Base-by-base conservation (phyloP, 2,888 invertebrate genomes). In the Oligia latruncula region DNA sequence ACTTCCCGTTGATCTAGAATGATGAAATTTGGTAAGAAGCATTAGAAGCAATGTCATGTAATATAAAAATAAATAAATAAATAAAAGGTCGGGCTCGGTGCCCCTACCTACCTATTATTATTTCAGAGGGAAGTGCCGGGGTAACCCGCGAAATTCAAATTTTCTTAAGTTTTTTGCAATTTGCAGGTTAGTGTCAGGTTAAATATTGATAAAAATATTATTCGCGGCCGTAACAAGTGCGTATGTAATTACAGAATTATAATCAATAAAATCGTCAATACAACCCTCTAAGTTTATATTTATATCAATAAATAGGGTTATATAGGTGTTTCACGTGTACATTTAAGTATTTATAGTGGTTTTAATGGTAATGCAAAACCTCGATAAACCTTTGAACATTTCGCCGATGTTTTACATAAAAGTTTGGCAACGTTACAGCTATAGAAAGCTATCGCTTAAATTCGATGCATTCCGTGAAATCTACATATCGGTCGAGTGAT, bases 401-500 rank as follows among this genome's bases (percentile, higher is more conserved):
- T 76, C 23, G 70, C 85, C 79, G 80, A 82, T 70, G 72, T 80
- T 78, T 81, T 71, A 82, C 85, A 73, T 82, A 71, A 70, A 88
- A 81, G 70, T 79, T 85, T 81, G 77, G 88, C 65, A 83, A 75
- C 70, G 78, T 55, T 70, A 76, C 74, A 71, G 55, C 74, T 81
- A 67, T 75, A 80, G 74, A 80, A 76, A 86, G 83, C 75, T 81
- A 84, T 87, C 79, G 74, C 76, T 82, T 88, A 88, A 88, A 91
- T 90, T 91, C 86, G 90, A 92, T 90, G 79, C 84, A 83, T 90
- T 92, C 89, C 85, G 86, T 86, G 89, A 87, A 88, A 92, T 92
- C 90, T 92, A 92, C 91, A 92, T 92, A 92, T 91, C 87, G 85
- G 80, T 80, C 90, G 90, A 91, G 89, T 91, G 92, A 92, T 92